phyloP scores from a whole-genome alignment of 2,113 vertebrate species.

The Esox niger region DNA sequence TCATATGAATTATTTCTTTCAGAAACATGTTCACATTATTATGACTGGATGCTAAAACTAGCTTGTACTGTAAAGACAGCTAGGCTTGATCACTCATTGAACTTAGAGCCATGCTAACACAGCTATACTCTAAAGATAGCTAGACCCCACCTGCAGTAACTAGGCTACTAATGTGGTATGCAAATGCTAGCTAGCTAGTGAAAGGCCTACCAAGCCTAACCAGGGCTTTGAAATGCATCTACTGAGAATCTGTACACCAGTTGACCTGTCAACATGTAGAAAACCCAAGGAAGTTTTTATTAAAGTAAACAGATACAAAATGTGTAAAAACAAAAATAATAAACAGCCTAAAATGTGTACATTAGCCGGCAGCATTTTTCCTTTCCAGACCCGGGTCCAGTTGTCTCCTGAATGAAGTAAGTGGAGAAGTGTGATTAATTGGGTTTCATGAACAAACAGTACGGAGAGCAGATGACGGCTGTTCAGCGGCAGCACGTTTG shows the following conservation, averaged over 20 bases:
- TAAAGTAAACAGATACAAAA: background rate
- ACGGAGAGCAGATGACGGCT: conserved; percentile 40
- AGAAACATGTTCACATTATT: no score
- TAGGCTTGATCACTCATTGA: background rate
- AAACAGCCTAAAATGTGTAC: background rate
- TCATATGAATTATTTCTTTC: no score
- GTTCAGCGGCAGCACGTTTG: no score
- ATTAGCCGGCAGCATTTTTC: no score
- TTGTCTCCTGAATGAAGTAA: conserved; percentile 25
- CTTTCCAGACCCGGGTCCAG: background rate
- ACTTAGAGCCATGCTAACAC: conserved; percentile 39
- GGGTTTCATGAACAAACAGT: conserved; percentile 55
- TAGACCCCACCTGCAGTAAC: no score
- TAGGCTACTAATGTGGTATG: background rate
- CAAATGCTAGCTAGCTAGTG: background rate
- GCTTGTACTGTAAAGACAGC: background rate
- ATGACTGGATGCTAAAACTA: background rate
- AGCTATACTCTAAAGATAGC: conserved; percentile 8
- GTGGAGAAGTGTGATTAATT: conserved; percentile 54
- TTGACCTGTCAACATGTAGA: background rate
- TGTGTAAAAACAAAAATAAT: background rate
- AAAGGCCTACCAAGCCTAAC: no score
- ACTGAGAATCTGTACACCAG: conserved; percentile 13
- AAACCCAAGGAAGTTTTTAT: background rate
- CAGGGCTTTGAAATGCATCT: no score